These are phyloP conservation scores for Epinephelus coioides DNA, from an alignment of 2,797 vertebrate genomes.

Conservation along the genomic window DNA sequence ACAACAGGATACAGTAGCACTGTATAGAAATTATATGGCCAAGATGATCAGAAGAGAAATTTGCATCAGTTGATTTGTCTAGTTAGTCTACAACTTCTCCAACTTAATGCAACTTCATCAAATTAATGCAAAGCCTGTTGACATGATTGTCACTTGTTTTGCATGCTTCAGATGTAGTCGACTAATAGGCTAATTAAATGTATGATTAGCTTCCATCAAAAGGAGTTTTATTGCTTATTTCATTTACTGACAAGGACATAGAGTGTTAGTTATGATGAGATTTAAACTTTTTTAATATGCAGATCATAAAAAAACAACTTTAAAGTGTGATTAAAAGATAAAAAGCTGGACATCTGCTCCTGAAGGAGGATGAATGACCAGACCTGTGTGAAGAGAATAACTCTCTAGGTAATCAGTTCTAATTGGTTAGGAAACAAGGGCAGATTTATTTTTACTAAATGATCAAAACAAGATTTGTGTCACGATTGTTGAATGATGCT, in stretches of 20 bases:
- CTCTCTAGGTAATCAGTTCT: background rate
- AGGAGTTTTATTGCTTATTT: background rate
- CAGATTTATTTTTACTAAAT: background rate
- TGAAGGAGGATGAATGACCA: conserved; percentile 5
- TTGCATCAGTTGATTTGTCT: background rate
- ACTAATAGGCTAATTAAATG: background rate
- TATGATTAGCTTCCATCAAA: conserved; percentile 12
- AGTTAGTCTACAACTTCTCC: background rate
- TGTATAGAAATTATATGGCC: background rate
- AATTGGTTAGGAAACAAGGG: background rate
- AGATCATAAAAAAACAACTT: conserved; percentile 10
- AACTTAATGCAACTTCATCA: background rate
- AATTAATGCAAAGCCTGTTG: background rate
- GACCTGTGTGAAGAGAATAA: background rate
- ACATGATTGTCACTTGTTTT: conserved; percentile 16
- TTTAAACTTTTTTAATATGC: conserved; percentile 18
- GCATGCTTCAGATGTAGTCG: background rate
- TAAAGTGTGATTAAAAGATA: conserved; percentile 13
- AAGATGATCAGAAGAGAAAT: background rate
- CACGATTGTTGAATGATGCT: background rate
- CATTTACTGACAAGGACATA: background rate
- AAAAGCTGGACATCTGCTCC: conserved; percentile 2
- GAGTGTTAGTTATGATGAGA: background rate
- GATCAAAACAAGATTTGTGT: background rate
- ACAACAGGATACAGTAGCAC: background rate